Conservation (phyloP, 2,113 vertebrate genomes). For the Poecilia latipinna region DNA sequence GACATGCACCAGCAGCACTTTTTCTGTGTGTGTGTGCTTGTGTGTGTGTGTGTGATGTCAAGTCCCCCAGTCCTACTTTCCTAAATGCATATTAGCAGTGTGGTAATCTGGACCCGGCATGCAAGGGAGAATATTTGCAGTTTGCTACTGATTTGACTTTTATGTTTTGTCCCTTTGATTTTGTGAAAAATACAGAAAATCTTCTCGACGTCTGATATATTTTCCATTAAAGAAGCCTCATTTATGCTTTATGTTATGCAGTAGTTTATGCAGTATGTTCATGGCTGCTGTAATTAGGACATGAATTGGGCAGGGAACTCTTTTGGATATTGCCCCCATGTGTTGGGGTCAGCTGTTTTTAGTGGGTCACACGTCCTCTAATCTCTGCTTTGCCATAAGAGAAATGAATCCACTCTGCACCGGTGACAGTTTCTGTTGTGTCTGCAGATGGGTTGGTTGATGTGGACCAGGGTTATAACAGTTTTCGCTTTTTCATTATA, state of each 20-base stretch:
- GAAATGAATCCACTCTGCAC: slow-evolving; percentile 12
- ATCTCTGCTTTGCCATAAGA: slow-evolving; percentile 7
- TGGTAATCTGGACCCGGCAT: not conserved
- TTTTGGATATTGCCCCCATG: slow-evolving; percentile 38
- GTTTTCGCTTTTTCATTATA: no score
- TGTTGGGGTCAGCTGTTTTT: slow-evolving; percentile 70
- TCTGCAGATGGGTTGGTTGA: no score
- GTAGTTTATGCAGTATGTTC: slow-evolving; percentile 2
- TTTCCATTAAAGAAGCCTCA: slow-evolving; percentile 17
- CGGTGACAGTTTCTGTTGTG: slow-evolving; percentile 4
- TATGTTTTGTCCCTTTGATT: not conserved
- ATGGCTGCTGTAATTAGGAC: slow-evolving; percentile 65
- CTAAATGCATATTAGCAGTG: slow-evolving; percentile 22
- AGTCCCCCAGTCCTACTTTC: slow-evolving; percentile 48
- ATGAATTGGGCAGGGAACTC: slow-evolving; percentile 53
- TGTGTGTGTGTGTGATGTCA: slow-evolving; percentile 25
- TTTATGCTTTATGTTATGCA: not conserved
- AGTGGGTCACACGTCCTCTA: slow-evolving; percentile 58
- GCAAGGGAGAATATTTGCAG: slow-evolving; percentile 6
- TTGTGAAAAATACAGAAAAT: not conserved
- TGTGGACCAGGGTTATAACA: no score
- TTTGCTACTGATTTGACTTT: slow-evolving; percentile 21
- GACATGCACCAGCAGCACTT: slow-evolving; percentile 64
- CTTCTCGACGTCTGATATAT: not conserved
- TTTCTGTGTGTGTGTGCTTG: not conserved